Conservation (phyloP, 1,140 invertebrate species). For the Drosophila triauraria region DNA sequence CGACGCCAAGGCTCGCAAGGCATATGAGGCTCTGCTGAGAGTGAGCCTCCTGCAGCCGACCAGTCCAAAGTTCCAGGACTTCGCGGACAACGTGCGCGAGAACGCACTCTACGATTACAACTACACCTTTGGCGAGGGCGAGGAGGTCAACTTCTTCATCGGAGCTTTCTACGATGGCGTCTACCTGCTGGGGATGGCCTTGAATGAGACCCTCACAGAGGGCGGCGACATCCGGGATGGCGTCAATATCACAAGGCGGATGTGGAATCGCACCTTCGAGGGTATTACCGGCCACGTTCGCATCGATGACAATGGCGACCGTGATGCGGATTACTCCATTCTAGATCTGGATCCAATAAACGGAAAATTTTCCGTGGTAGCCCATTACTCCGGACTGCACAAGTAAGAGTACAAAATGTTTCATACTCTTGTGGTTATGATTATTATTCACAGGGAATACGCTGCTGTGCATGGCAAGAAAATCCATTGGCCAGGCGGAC, state of each 20-base stretch:
- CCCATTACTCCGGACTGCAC: conserved; percentile 86
- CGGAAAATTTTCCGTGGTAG: conserved; percentile 90
- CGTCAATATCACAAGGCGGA: conserved; percentile 90
- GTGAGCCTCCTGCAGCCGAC: conserved; percentile 92
- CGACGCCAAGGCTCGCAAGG: conserved; percentile 89
- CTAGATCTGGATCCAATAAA: conserved; percentile 93
- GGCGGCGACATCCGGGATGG: conserved; percentile 92
- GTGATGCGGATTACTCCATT: conserved; percentile 94
- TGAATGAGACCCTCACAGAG: conserved; percentile 94
- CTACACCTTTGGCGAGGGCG: conserved; percentile 91
- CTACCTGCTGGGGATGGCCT: conserved; percentile 95
- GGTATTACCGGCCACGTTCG: conserved; percentile 92
- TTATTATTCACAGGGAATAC: conserved; percentile 87
- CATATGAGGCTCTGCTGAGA: conserved; percentile 91
- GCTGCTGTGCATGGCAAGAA: conserved; percentile 89
- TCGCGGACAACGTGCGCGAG: conserved; percentile 90
- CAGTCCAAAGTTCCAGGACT: conserved; percentile 91
- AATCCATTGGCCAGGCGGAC: conserved; percentile 93
- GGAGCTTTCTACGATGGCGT: conserved; percentile 98
- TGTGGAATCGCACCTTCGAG: conserved; percentile 87
- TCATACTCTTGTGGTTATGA: background rate
- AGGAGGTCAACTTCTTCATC: conserved; percentile 95
- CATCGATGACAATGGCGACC: conserved; percentile 93
- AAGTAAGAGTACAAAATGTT: conserved; percentile 47
- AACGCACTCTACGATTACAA: conserved; percentile 90